A percentile compares a stretch with the other conserved stretches of the same genome.
These are phyloP conservation scores for Dendrocincla tyrannina DNA, from an alignment of 2,797 vertebrate genomes.

Conservation along the genomic window DNA sequence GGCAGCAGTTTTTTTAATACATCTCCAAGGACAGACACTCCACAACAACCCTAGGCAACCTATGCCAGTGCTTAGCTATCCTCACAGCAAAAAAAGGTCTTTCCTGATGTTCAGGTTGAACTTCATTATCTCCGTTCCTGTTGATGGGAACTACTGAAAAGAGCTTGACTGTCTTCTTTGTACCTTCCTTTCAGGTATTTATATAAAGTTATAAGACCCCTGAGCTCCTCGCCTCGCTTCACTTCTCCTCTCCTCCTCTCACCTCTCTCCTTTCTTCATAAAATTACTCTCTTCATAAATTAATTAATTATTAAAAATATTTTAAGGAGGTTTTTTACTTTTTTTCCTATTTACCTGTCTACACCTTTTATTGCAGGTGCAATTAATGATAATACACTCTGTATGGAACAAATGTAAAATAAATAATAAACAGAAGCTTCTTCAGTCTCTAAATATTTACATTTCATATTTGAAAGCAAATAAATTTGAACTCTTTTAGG, in stretches of 20 bases:
- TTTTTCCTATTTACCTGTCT: not conserved
- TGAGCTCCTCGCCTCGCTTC: not conserved
- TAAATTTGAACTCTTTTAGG: not conserved
- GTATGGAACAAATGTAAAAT: not conserved
- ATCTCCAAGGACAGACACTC: no score
- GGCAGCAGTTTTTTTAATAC: no score
- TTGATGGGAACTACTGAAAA: not conserved
- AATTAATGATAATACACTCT: not conserved
- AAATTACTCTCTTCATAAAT: not conserved
- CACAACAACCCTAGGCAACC: no score
- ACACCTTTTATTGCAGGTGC: accelerated
- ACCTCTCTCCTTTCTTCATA: not conserved
- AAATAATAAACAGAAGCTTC: not conserved
- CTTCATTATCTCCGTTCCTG: not conserved
- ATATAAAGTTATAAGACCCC: not conserved
- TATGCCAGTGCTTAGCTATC: no score
- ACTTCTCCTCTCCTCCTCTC: not conserved
- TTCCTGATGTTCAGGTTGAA: not conserved
- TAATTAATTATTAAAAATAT: not conserved
- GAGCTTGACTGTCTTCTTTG: not conserved
- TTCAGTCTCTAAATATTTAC: not conserved
- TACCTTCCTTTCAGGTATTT: not conserved
- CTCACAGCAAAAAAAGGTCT: no score
- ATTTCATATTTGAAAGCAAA: not conserved
- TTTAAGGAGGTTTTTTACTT: not conserved